Evolutionary conservation across 1,140 invertebrate species (phyloP).

Genomic region (Vanessa tameamea): DNA sequence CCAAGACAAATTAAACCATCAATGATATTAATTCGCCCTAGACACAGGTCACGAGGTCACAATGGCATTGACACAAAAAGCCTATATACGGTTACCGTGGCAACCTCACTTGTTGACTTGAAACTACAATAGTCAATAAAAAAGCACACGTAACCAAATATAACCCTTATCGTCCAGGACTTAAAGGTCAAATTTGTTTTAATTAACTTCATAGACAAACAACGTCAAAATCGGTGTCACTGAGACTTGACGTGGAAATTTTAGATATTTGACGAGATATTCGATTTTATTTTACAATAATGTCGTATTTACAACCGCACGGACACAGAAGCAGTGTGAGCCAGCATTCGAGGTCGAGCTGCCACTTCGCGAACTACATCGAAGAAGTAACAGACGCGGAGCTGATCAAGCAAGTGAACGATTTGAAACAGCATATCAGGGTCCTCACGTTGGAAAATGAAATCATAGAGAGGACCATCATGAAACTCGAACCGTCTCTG

Average conservation of each 20-base stretch:
- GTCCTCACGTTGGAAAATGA: slow-evolving; percentile 68
- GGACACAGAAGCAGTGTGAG: slow-evolving; percentile 53
- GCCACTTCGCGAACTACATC: slow-evolving; percentile 53
- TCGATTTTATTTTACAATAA: slow-evolving; percentile 21
- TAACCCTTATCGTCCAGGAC: neutral
- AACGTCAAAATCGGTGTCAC: slow-evolving; percentile 3
- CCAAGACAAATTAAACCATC: too few relatives aligned
- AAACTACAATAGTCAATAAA: neutral
- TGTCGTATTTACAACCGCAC: slow-evolving; percentile 44
- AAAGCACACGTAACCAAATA: neutral
- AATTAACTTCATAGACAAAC: neutral
- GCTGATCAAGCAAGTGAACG: slow-evolving; percentile 61
- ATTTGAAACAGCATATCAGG: slow-evolving; percentile 62
- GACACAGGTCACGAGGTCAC: slow-evolving; percentile 28
- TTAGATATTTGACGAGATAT: slow-evolving; percentile 22
- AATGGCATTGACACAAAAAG: slow-evolving; percentile 29
- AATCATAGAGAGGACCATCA: slow-evolving; percentile 67
- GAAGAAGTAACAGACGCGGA: slow-evolving; percentile 66
- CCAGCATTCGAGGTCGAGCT: slow-evolving; percentile 56
- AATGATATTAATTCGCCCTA: neutral
- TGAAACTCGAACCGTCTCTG: slow-evolving; percentile 64
- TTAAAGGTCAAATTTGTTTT: neutral
- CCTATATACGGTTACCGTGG: slow-evolving; percentile 26
- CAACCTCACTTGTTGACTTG: slow-evolving; percentile 17
- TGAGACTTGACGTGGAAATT: slow-evolving; percentile 13